phyloP scores from a whole-genome alignment of 2,113 vertebrate species.

The Hyperoodon ampullatus region DNA sequence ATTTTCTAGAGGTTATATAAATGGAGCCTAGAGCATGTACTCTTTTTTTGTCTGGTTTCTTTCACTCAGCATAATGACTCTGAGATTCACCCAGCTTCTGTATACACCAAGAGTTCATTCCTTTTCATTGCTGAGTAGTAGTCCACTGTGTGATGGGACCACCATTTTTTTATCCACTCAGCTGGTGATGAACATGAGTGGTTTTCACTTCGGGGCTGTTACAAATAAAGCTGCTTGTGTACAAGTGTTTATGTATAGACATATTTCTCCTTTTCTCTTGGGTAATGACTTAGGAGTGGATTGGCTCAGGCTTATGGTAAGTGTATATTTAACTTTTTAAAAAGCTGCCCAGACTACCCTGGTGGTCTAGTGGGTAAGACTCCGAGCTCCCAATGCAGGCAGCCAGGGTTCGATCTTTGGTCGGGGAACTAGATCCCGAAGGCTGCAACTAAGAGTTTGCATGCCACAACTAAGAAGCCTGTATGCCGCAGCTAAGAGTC shows the following conservation, averaged over 20 bases:
- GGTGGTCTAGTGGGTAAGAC: no score
- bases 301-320: no score
- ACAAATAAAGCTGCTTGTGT: not conserved
- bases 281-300: not conserved
- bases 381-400: no score
- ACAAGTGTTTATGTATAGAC: not conserved
- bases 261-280: not conserved
- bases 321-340: not conserved
- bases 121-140: not conserved
- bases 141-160: rapidly evolving
- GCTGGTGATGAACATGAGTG: rapidly evolving
- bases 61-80: not conserved
- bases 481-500: no score
- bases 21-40: not conserved
- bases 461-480: no score
- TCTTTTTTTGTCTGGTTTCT: not conserved
- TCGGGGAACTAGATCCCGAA: no score
- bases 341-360: no score
- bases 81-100: not conserved
- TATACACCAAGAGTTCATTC: not conserved
- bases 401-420: no score
- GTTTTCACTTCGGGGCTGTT: not conserved
- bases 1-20: not conserved
- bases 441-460: no score
- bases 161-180: not conserved